A percentile compares a stretch with the other conserved stretches of the same genome.
Conservation (phyloP, 2,113 vertebrate genomes). For the Hypomesus transpacificus region DNA sequence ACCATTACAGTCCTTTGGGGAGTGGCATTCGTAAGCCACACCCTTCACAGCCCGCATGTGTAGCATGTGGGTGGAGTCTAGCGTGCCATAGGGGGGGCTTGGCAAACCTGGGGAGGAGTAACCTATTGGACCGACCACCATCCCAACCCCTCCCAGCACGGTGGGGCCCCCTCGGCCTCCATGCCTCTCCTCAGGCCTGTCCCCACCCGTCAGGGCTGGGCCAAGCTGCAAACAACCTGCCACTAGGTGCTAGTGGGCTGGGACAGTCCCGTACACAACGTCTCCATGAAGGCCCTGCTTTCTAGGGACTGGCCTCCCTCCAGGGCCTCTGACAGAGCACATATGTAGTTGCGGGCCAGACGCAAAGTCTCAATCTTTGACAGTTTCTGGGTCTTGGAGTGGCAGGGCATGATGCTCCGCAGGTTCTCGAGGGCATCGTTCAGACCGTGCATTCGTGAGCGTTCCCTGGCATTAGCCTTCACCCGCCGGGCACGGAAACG, state of each 20-base stretch:
- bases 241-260: constrained; percentile 93
- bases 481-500: constrained; percentile 85
- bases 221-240: constrained; percentile 89
- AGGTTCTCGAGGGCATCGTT: constrained; percentile 94
- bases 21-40: constrained; percentile 77
- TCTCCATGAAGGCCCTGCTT: constrained; percentile 88
- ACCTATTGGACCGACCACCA: constrained; percentile 58
- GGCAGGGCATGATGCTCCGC: constrained; percentile 92
- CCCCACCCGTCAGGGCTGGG: constrained; percentile 58
- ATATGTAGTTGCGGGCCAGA: constrained; percentile 95
- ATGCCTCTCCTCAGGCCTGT: constrained; percentile 79
- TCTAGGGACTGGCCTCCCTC: constrained; percentile 85
- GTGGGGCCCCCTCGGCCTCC: constrained; percentile 44
- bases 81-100: constrained; percentile 89
- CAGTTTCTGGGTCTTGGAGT: constrained; percentile 96
- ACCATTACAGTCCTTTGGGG: constrained; percentile 70
- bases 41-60: constrained; percentile 88
- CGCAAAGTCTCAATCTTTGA: constrained; percentile 96
- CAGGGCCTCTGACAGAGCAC: constrained; percentile 91
- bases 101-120: constrained; percentile 90
- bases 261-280: constrained; percentile 93
- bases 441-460: constrained; percentile 91
- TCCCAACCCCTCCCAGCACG: constrained; percentile 50
- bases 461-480: constrained; percentile 92
- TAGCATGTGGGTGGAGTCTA: constrained; percentile 86